Conservation (phyloP, 23 tunicate genomes). For the Diplosoma virens region DNA sequence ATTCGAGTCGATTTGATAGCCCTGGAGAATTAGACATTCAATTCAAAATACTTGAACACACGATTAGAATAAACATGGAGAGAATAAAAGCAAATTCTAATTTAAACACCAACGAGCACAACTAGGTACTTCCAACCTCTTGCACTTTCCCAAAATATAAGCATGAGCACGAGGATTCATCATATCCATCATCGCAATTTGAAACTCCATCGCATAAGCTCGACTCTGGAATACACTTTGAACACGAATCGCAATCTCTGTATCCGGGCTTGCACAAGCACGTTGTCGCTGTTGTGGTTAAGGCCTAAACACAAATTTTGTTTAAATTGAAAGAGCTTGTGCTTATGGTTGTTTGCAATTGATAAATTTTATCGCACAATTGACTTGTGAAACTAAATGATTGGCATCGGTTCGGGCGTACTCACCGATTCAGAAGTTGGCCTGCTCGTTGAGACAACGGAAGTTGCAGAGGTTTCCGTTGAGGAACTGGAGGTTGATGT, state of each 20-base stretch:
- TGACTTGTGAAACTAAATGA: too few relatives aligned
- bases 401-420: neutral
- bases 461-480: neutral
- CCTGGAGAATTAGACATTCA: too few relatives aligned
- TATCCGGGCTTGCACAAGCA: constrained; percentile 73
- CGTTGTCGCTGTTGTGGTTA: constrained; percentile 28
- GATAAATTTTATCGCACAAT: too few relatives aligned
- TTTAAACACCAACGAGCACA: too few relatives aligned
- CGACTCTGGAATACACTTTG: constrained; percentile 35
- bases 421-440: neutral
- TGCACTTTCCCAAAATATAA: constrained; percentile 30
- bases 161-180: constrained; percentile 72
- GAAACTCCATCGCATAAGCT: constrained; percentile 48
- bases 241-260: constrained; percentile 61
- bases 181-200: constrained; percentile 72
- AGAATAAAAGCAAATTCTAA: too few relatives aligned
- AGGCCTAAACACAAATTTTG: neutral
- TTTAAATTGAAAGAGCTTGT: too few relatives aligned
- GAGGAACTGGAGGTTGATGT: neutral
- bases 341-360: too few relatives aligned
- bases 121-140: too few relatives aligned
- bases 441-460: neutral
- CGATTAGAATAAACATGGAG: too few relatives aligned
- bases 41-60: too few relatives aligned
- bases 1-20: too few relatives aligned